Base-by-base conservation (phyloP, 2,888 invertebrate species). In the Odontomyia ornata region DNA sequence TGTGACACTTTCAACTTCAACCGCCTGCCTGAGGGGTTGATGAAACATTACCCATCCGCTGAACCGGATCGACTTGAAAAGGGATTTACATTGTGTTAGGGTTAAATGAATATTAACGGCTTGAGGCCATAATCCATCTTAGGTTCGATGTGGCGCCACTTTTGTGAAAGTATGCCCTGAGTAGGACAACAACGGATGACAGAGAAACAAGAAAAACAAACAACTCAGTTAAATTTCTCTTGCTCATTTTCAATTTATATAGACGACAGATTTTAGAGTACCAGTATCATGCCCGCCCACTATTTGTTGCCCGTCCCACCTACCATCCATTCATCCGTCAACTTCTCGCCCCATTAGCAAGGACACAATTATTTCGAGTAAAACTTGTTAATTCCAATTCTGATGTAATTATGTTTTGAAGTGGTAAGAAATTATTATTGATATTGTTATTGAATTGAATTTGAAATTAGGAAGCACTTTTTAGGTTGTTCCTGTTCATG, bases 111-210 rank as follows among this genome's bases (percentile, higher is more conserved):
- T 78, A 72, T 76, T 76, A 76, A 78, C 62, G 71, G 64, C 76
- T 64, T n/a, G 52, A 78, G 78, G 78, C 78, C 65, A 78, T 78
- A 71, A 78, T 78, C 78, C 72, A 64, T 78, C 76, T 77, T 76
- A 76, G 76, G 77, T 65, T 43, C 23, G 65, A 64, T 76, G 71
- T 76, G 76, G 67, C 67, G 76, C 57, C 73, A 46, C 76, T 56
- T 64, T 69, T 36, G 64, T 36, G 78, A 18, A 25, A 67, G n/a
- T 43, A 67, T 43, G 67, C 23, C 67, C 15, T 18, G 21, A 67
- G 21, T 13, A 27, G 9, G 52, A 9, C 3, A 36, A 36, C 36
- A 36, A 9, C 9, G 36, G 36, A 9, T 36, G 9, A 36, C 36
- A 9, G 5, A 9, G 36, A 9, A 36, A 36, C 13, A 15, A 43